phyloP scores from a whole-genome alignment of 1,140 invertebrate species.

The Heliothis subflexa region DNA sequence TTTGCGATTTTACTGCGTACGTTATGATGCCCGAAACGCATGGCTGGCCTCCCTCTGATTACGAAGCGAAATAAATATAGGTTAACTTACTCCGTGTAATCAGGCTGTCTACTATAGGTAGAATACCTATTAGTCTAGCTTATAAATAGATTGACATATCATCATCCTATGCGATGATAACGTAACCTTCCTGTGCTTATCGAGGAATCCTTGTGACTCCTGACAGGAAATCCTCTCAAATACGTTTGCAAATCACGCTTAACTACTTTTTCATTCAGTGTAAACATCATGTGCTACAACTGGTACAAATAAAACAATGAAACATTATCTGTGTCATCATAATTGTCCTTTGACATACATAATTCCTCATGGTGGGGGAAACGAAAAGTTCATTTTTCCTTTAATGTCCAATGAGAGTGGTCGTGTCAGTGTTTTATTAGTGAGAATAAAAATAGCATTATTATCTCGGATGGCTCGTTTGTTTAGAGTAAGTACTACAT shows the following conservation, averaged over 20 bases:
- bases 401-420: not conserved
- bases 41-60: not conserved
- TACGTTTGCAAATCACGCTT: not conserved
- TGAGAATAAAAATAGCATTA: not conserved
- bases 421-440: constrained; percentile 17
- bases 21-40: not conserved
- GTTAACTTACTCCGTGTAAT: not conserved
- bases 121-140: not conserved
- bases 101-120: not conserved
- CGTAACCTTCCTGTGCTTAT: not conserved
- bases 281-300: not conserved
- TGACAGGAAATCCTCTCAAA: not conserved
- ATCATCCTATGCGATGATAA: not conserved
- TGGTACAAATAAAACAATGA: not conserved
- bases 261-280: not conserved
- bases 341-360: constrained; percentile 25
- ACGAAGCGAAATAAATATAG: no score
- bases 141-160: not conserved
- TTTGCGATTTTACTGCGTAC: not conserved
- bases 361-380: constrained; percentile 17
- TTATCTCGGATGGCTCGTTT: constrained; percentile 26
- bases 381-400: constrained; percentile 18
- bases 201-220: not conserved
- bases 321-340: constrained; percentile 9
- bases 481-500: constrained; percentile 38